These are phyloP conservation scores for Ctenodactylus gundi DNA, from an alignment of 2,113 vertebrate species.

Conservation along the genomic window DNA sequence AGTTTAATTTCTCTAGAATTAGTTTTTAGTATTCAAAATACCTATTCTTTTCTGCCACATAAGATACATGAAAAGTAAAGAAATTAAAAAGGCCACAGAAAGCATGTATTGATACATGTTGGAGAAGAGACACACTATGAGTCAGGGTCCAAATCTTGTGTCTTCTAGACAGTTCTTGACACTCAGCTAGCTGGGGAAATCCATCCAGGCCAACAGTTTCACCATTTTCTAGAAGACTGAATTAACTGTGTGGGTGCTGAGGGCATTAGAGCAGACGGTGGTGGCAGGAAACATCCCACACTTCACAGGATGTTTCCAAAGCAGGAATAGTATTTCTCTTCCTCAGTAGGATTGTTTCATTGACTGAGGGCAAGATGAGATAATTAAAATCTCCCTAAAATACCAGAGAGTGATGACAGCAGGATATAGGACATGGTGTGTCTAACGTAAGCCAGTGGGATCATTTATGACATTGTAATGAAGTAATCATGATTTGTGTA, in stretches of 20 bases:
- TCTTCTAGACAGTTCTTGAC: slow-evolving; percentile 28
- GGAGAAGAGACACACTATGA: slow-evolving; percentile 52
- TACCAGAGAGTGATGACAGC: slow-evolving; percentile 55
- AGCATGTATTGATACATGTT: neutral
- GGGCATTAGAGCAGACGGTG: slow-evolving; percentile 53
- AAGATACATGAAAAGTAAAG: slow-evolving; percentile 24
- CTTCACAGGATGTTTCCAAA: slow-evolving; percentile 69
- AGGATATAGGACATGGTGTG: slow-evolving; percentile 49
- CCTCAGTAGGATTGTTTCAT: slow-evolving; percentile 63
- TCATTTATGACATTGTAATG: slow-evolving; percentile 51
- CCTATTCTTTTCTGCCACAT: neutral
- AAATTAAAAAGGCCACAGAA: slow-evolving; percentile 23
- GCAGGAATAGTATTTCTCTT: slow-evolving; percentile 64
- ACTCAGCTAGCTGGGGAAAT: slow-evolving; percentile 48
- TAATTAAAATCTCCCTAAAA: slow-evolving; percentile 77
- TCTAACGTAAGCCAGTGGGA: slow-evolving; percentile 40
- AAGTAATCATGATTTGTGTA: slow-evolving; percentile 21
- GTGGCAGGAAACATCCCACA: slow-evolving; percentile 73
- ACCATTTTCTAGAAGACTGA: slow-evolving; percentile 51
- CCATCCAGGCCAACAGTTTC: slow-evolving; percentile 31
- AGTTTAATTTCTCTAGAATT: slow-evolving; percentile 37
- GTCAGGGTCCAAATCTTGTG: slow-evolving; percentile 44
- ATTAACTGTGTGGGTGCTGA: slow-evolving; percentile 60
- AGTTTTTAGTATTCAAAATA: slow-evolving; percentile 48
- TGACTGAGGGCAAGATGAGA: slow-evolving; percentile 63